These are phyloP conservation scores for Atlantisia rogersi DNA, from an alignment of 2,113 vertebrate species.

Conservation along the genomic window DNA sequence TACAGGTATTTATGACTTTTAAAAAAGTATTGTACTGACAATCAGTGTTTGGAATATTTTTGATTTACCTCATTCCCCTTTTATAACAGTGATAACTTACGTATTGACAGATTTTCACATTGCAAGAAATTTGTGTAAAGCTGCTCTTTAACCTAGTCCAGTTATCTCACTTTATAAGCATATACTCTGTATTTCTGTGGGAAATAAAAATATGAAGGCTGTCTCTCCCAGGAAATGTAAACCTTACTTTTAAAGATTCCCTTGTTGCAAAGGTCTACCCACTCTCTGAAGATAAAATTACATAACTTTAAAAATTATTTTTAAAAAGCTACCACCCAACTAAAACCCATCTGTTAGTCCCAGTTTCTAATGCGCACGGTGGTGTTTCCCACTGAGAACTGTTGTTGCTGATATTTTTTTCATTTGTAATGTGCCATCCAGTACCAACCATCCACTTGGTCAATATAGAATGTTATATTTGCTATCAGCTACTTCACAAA, in stretches of 20 bases:
- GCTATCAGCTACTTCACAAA: neutral
- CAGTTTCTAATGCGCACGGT: neutral
- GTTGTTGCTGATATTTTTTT: neutral
- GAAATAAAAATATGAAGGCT: neutral
- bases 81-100: neutral
- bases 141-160: neutral
- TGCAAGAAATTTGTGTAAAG: neutral
- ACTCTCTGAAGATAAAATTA: conserved; percentile 4
- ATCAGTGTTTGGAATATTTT: neutral
- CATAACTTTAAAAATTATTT: conserved; percentile 9
- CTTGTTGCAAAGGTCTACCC: neutral
- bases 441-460: neutral
- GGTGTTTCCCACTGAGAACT: neutral
- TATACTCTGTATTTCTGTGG: neutral
- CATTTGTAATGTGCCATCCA: neutral
- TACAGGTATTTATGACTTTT: neutral
- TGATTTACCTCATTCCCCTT: neutral
- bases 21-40: neutral
- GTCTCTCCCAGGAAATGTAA: neutral
- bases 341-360: neutral
- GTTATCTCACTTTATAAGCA: neutral
- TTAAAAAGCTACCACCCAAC: neutral
- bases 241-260: neutral
- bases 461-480: neutral
- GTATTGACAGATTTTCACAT: neutral